Conservation (phyloP, 2,888 invertebrate genomes). For the Antitype chi region DNA sequence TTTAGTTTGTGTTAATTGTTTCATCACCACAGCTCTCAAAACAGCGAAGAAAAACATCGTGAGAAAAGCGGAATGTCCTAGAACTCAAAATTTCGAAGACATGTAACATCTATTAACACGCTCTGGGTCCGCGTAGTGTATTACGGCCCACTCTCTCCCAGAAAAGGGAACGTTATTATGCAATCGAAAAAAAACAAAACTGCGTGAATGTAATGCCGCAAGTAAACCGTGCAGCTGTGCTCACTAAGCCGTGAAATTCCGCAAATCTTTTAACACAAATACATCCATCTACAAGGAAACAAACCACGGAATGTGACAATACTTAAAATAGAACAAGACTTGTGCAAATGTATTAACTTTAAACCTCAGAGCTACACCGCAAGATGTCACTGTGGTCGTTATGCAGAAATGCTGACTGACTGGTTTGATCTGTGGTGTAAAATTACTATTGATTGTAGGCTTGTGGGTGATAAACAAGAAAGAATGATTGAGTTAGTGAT, state of each 20-base stretch:
- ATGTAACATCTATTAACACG: no score
- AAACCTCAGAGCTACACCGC: slow-evolving; percentile 44
- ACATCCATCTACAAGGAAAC: slow-evolving; percentile 24
- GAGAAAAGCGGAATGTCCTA: no score
- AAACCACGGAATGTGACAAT: slow-evolving; percentile 43
- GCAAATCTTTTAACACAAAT: slow-evolving; percentile 4
- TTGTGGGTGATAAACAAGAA: neutral
- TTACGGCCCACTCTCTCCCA: no score
- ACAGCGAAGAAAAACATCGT: no score
- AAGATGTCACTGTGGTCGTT: slow-evolving; percentile 49
- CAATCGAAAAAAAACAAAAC: neutral
- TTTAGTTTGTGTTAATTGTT: no score
- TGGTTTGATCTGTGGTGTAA: slow-evolving; percentile 53
- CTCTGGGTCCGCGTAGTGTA: no score
- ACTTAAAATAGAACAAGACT: slow-evolving; percentile 37
- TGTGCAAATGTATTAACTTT: slow-evolving; percentile 45
- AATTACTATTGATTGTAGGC: slow-evolving; percentile 13
- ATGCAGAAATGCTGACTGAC: slow-evolving; percentile 61
- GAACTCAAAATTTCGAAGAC: no score
- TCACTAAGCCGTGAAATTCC: slow-evolving; percentile 20
- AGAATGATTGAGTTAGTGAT: neutral
- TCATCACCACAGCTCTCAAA: no score
- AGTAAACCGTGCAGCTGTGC: neutral
- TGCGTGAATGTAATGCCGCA: neutral
- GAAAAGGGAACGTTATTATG: no score